Evolutionary conservation across 1,140 invertebrate species (phyloP), one percentile per base, ranked within the genome.

Genomic region (Drosophila ercepeae): DNA sequence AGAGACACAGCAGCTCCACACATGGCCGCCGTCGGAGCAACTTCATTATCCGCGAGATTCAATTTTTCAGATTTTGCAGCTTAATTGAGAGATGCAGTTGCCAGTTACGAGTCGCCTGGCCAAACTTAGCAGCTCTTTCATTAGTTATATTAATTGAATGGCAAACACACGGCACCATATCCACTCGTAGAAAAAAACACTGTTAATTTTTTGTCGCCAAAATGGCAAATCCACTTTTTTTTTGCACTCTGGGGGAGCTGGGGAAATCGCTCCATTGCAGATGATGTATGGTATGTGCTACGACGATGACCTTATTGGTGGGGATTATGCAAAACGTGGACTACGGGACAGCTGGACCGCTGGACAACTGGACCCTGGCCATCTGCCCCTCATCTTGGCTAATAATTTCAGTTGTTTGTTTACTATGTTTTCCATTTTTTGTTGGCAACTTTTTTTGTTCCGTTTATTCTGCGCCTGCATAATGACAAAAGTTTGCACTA

Each of bases 61-160:
- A 18, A 48, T 34, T 64, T 64, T 34, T 29, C 29, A 49, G 32
- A 60, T 65, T 54, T 60, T 16, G 3, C 54, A 18, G 59, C 52
- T 81, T 81, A 88, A 88, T 86, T 88, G 79, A 86, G 79, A 86
- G 73, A 77, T 72, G 55, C 73, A 63, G 70, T 49, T 39, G 29
- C 52, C 53, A 49, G 61, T 36, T 29, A 14, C 50, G 48, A 58
- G 36, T 44, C 48, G 67, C 25, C 51, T 52, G 74, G 72, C 82
- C 82, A 76, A 81, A 81, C 67, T 72, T 74, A 46, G 54, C 54
- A 64, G 64, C 65, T 75, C 88, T 70, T 88, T 75, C 82, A 88
- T 88, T 88, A 82, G 69, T 82, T 89, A 75, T 64, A 88, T 88
- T 82, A 78, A 88, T 88, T 67, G 76, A 88, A 88, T 75, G 78